Percentiles rank a stretch among this genome's conserved stretches.
Evolutionary conservation across 30 jellyfish, hydroid and myxozoan genomes (phyloP).

Genomic region (Aurelia sp.): DNA sequence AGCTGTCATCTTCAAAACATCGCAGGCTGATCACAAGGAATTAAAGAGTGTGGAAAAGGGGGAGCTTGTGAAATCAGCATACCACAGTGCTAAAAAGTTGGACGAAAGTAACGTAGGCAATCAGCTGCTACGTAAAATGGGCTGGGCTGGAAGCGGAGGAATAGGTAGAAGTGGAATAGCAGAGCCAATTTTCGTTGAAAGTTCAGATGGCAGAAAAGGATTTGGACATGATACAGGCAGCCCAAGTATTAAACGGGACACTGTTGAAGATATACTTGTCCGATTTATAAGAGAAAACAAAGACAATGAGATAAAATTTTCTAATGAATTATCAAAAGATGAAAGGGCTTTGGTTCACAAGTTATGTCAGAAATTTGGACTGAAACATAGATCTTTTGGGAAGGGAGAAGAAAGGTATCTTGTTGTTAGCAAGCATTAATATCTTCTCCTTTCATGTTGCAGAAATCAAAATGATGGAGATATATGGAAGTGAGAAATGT

Average conservation of each 20-base stretch:
- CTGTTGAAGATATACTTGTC: conserved; percentile 71
- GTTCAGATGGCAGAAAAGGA: conserved; percentile 84
- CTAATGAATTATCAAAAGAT: conserved; percentile 80
- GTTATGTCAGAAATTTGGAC: conserved; percentile 72
- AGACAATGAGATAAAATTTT: conserved; percentile 70
- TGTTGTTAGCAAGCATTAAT: conserved; percentile 68
- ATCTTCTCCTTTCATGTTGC: conserved; percentile 13
- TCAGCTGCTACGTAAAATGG: conserved; percentile 90
- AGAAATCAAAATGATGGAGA: conserved; percentile 1
- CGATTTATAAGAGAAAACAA: conserved; percentile 60
- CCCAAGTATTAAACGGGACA: conserved; percentile 38
- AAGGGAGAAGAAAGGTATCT: conserved; percentile 75
- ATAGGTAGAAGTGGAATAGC: conserved; percentile 82
- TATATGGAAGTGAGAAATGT: too few relatives aligned
- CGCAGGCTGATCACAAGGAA: conserved; percentile 45
- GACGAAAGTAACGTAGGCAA: conserved; percentile 87
- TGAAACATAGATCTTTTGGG: conserved; percentile 90
- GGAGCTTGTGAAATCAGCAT: conserved; percentile 65
- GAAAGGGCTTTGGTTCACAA: conserved; percentile 91
- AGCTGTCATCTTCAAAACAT: conserved; percentile 2
- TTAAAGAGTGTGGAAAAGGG: conserved; percentile 61
- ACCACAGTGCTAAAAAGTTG: conserved; percentile 69
- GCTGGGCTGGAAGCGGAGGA: conserved; percentile 98
- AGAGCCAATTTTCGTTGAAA: conserved; percentile 88
- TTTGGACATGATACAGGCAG: conserved; percentile 63